phyloP scores from a whole-genome alignment of 2,113 vertebrate genomes.

The Oreochromis aureus region DNA sequence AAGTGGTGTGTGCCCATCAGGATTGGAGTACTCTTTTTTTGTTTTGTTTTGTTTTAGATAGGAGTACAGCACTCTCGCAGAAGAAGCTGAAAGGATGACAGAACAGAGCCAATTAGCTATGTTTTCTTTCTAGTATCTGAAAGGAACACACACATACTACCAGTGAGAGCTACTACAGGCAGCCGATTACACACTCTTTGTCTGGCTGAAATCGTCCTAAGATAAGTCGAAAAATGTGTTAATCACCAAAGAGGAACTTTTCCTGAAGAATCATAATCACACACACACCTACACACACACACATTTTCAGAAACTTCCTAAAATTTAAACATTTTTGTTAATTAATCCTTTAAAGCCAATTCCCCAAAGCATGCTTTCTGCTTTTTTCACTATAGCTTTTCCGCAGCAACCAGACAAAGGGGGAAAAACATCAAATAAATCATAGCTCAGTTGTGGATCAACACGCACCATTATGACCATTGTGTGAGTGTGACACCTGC shows the following conservation, averaged over 20 bases:
- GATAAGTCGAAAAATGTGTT: background rate
- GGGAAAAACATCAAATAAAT: background rate
- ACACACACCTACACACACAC: background rate
- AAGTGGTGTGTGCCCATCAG: constrained; percentile 59
- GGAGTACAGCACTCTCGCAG: background rate
- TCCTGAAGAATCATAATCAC: background rate
- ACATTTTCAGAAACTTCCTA: background rate
- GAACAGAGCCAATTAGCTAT: background rate
- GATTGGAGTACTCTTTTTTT: constrained; percentile 38
- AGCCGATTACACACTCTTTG: background rate
- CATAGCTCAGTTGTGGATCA: background rate
- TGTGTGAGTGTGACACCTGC: constrained; percentile 65
- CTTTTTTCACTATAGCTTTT: background rate
- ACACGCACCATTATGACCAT: background rate
- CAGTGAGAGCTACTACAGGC: background rate
- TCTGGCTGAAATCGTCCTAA: background rate
- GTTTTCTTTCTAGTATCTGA: constrained; percentile 37
- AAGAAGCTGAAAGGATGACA: constrained; percentile 29
- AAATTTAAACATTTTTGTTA: accelerated
- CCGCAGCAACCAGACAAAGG: background rate
- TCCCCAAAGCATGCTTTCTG: background rate
- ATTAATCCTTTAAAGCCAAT: background rate
- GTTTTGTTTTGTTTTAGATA: constrained; percentile 56
- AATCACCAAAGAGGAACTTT: background rate
- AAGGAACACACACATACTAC: constrained; percentile 18